These are phyloP conservation scores for Synergus itoensis DNA, from an alignment of 2,888 invertebrate genomes.

Conservation along the genomic window DNA sequence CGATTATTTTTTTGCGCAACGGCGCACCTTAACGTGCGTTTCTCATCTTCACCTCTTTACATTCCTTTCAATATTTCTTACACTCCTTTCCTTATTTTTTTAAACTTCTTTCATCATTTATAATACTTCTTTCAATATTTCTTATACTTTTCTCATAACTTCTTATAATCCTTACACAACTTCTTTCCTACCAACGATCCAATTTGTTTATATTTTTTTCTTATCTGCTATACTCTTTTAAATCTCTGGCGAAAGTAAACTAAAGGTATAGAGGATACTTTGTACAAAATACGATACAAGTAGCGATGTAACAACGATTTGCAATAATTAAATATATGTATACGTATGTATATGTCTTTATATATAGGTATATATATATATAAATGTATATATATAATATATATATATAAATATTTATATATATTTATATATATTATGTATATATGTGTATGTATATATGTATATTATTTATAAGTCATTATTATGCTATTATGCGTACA, in stretches of 20 bases:
- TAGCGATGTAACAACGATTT: conserved; percentile 77
- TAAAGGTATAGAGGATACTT: conserved; percentile 72
- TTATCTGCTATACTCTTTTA: conserved; percentile 54
- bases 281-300: conserved; percentile 77
- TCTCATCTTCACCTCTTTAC: conserved; percentile 3
- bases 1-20: conserved; percentile 32
- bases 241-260: conserved; percentile 68
- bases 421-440: conserved; percentile 51
- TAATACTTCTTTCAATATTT: conserved; percentile 29
- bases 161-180: conserved; percentile 50
- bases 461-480: conserved; percentile 60
- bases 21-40: conserved; percentile 6
- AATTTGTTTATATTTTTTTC: conserved; percentile 45
- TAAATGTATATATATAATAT: conserved; percentile 56
- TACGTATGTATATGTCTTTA: conserved; percentile 65
- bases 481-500: conserved; percentile 59
- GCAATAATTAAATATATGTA: conserved; percentile 75
- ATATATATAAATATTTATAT: conserved; percentile 57
- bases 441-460: conserved; percentile 51
- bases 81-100: conserved; percentile 34
- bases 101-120: conserved; percentile 25
- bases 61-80: conserved; percentile 26
- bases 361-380: conserved; percentile 58
- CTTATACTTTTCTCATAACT: conserved; percentile 46
- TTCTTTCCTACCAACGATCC: conserved; percentile 41